These are phyloP conservation scores for Galleria mellonella DNA, from an alignment of 1,140 invertebrate species.

Conservation along the genomic window DNA sequence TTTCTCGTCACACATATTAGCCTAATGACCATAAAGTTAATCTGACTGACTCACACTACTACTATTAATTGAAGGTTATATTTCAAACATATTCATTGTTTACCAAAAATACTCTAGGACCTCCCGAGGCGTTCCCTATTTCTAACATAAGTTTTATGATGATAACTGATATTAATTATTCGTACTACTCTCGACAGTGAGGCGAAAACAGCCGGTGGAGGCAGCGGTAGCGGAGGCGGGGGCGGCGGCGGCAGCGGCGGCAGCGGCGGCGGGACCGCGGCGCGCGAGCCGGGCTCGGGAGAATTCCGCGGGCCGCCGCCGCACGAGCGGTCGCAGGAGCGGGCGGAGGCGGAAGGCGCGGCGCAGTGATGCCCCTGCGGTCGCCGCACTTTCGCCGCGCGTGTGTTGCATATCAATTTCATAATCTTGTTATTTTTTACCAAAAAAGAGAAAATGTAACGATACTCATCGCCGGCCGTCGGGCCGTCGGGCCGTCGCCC, in stretches of 20 bases:
- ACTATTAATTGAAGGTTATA: not conserved
- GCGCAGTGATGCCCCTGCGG: conserved; percentile 33
- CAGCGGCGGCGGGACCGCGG: conserved; percentile 11
- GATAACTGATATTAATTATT: not conserved
- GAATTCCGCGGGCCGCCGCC: too few relatives aligned
- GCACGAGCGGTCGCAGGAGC: not conserved
- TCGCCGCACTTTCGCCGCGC: conserved; percentile 9
- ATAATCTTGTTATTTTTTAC: conserved; percentile 59
- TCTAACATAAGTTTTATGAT: too few relatives aligned
- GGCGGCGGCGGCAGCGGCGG: conserved; percentile 9
- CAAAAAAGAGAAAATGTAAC: conserved; percentile 46
- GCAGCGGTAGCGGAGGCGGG: conserved; percentile 43
- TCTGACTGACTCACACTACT: too few relatives aligned
- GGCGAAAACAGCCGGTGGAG: not conserved
- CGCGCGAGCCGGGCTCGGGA: conserved; percentile 8
- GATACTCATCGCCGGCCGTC: conserved; percentile 16
- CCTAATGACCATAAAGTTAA: too few relatives aligned
- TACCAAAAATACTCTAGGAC: too few relatives aligned
- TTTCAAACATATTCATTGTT: not conserved
- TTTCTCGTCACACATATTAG: too few relatives aligned
- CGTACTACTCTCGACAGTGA: too few relatives aligned
- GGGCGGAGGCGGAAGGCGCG: conserved; percentile 23
- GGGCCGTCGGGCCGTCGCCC: conserved; percentile 12
- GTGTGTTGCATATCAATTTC: conserved; percentile 47
- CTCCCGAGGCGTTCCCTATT: too few relatives aligned